These are phyloP conservation scores for Ethmia dodecea DNA, from an alignment of 2,888 invertebrate genomes.

Conservation along the genomic window DNA sequence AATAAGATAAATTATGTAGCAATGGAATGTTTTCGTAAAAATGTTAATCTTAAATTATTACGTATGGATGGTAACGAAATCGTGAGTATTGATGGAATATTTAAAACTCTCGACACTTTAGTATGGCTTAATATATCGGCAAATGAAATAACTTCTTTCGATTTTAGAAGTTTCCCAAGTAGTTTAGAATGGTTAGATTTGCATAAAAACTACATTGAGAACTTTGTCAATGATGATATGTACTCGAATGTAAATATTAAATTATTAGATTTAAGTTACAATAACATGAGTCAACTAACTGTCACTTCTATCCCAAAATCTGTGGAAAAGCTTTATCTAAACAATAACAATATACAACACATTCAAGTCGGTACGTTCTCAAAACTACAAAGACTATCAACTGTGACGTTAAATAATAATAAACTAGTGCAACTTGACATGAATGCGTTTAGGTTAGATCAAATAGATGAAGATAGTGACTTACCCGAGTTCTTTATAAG, in stretches of 20 bases:
- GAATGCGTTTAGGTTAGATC: slow-evolving; percentile 83
- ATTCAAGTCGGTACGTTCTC: slow-evolving; percentile 85
- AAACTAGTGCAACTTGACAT: slow-evolving; percentile 84
- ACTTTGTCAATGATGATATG: slow-evolving; percentile 78
- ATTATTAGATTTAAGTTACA: slow-evolving; percentile 85
- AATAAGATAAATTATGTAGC: slow-evolving; percentile 86
- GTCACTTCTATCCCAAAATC: slow-evolving; percentile 84
- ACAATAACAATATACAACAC: slow-evolving; percentile 83
- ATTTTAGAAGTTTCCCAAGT: slow-evolving; percentile 85
- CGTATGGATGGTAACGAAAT: slow-evolving; percentile 89
- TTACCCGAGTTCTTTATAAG: slow-evolving; percentile 89
- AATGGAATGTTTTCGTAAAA: slow-evolving; percentile 84
- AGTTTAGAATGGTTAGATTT: slow-evolving; percentile 88
- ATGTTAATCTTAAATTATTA: slow-evolving; percentile 83
- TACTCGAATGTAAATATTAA: slow-evolving; percentile 79
- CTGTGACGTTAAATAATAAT: slow-evolving; percentile 87
- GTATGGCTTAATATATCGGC: slow-evolving; percentile 89
- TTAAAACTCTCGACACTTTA: slow-evolving; percentile 82
- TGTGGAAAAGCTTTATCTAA: slow-evolving; percentile 84
- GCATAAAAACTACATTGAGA: slow-evolving; percentile 84
- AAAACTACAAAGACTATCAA: slow-evolving; percentile 81
- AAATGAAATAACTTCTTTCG: slow-evolving; percentile 85
- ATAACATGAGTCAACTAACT: slow-evolving; percentile 81
- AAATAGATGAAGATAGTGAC: slow-evolving; percentile 82
- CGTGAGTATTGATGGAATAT: slow-evolving; percentile 82